Evolutionary conservation across 2,797 vertebrate genomes (phyloP), one percentile per base, ranked within the genome.

Genomic region (Sylvia borin): DNA sequence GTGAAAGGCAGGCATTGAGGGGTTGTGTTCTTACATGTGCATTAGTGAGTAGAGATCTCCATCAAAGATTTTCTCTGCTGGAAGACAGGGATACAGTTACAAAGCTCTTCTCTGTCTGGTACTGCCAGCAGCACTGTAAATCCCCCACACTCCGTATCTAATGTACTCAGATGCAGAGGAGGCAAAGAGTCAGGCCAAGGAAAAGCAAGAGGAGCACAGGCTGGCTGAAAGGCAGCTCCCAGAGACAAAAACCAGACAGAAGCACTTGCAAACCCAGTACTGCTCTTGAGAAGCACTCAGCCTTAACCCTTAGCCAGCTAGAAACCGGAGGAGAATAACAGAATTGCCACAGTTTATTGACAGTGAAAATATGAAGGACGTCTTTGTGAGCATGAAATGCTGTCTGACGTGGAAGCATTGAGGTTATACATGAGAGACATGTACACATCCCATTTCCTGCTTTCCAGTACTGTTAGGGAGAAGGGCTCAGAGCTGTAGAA

Each of bases 141-240:
- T 96, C 91, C 89, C 92, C 88, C 92, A 79, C 85, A 74, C 50
- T 66, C 96, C 17, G 0, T 95, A 95, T 96, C 92, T 96, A 94
- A 96, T 85, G 66, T 42, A 27, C 71, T 94, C 73, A 90, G 80
- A 96, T 92, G 84, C 75, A 93, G 72, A 87, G 83, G 92, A 95
- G 93, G 72, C 75, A 83, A 88, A 48, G 10, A 84, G 42, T 73
- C 64, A 84, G 79, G 90, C 71, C 88, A 89, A 77, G 71, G 51
- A 67, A 85, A 88, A 75, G 36, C 29, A 77, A 92, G 54, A 90
- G 31, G 71, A 82, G 66, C 72, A 48, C 26, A 65, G 42, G 15
- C 65, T 87, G 77, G 50, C 36, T 84, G 60, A 93, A 85, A 95
- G 61, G 48, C 73, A 86, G 71, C 50, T 93, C 83, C 78, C 45